Evolutionary conservation across 2,797 vertebrate species (phyloP).

Genomic region (Malurus splendens): DNA sequence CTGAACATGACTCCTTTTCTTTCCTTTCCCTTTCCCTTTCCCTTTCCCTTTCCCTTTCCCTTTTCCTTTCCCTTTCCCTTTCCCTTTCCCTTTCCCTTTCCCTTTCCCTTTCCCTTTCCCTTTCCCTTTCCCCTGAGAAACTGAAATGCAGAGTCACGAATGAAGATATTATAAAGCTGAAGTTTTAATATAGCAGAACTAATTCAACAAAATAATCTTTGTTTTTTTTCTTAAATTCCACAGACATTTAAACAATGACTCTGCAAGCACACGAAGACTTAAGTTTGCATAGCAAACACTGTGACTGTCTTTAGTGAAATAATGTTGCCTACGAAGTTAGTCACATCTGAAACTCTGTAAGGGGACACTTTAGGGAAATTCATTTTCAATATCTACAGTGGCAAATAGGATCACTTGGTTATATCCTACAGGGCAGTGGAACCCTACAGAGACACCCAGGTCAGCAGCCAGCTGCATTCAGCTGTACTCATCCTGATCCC

Average conservation of each 20-base stretch:
- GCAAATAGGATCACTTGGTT: neutral
- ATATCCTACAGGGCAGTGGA: neutral
- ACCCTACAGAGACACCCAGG: neutral
- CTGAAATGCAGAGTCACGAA: neutral
- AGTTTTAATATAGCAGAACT: neutral
- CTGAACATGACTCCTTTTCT: neutral
- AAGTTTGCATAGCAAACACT: neutral
- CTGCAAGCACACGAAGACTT: neutral
- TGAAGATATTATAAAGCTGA: neutral
- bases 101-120: too few relatives aligned
- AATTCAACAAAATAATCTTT: neutral
- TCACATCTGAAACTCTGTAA: neutral
- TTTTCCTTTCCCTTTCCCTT: neutral
- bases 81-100: too few relatives aligned
- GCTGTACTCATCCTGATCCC: neutral
- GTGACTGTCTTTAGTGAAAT: neutral
- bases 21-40: neutral
- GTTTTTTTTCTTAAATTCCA: neutral
- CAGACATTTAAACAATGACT: neutral
- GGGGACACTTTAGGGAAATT: neutral
- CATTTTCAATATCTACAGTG: neutral
- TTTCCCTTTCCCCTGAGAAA: neutral
- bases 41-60: too few relatives aligned
- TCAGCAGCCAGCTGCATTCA: neutral
- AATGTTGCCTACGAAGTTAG: neutral